Conservation (phyloP, 2,113 vertebrate species). For the Heliornis fulica region DNA sequence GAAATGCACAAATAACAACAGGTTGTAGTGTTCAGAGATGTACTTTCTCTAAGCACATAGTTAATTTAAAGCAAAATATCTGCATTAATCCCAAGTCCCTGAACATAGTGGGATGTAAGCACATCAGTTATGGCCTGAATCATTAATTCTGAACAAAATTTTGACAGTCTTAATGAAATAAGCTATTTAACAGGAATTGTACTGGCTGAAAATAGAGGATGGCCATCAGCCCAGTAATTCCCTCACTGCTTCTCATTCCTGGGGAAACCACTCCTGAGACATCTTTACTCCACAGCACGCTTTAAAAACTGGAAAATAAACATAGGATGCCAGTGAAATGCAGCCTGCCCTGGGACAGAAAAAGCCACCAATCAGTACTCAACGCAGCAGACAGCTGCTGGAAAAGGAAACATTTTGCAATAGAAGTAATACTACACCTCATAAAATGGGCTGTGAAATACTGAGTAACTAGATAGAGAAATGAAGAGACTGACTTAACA, state of each 20-base stretch:
- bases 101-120: neutral
- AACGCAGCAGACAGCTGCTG: neutral
- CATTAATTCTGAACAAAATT: neutral
- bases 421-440: neutral
- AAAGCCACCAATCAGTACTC: neutral
- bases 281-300: neutral
- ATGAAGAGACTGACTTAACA: neutral
- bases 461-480: neutral
- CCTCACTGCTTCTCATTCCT: neutral
- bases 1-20: neutral
- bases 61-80: neutral
- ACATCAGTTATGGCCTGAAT: neutral
- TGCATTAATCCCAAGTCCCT: neutral
- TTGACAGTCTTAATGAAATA: neutral
- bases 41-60: neutral
- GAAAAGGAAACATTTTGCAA: neutral
- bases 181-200: neutral
- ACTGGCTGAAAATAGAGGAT: neutral
- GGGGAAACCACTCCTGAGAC: neutral
- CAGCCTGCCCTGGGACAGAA: neutral
- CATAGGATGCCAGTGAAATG: neutral
- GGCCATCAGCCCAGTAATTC: neutral
- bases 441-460: neutral
- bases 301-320: neutral
- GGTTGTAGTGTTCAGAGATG: neutral